Conservation (phyloP, 2,113 vertebrate genomes). For the Crotophaga sulcirostris region DNA sequence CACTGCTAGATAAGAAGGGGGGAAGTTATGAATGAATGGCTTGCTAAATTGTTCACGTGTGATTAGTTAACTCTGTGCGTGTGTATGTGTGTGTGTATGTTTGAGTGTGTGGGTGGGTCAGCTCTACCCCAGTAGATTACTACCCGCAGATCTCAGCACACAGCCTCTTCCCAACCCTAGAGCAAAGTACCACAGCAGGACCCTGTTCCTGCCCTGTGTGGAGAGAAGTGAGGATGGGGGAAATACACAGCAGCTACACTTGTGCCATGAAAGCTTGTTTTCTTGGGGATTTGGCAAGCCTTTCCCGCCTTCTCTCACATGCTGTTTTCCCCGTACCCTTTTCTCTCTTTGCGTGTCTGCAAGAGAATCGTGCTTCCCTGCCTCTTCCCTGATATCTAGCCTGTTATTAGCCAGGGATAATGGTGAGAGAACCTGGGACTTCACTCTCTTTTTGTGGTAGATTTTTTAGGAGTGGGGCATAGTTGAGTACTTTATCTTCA, state of each 20-base stretch:
- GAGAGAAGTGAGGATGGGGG: background rate
- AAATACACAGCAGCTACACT: background rate
- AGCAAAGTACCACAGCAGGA: conserved; percentile 12
- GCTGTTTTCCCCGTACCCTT: background rate
- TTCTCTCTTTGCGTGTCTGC: background rate
- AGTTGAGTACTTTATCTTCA: background rate
- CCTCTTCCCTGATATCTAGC: background rate
- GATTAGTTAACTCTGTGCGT: conserved; percentile 43
- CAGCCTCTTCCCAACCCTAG: background rate
- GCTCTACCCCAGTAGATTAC: background rate
- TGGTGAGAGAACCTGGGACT: conserved; percentile 1
- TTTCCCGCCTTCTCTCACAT: background rate
- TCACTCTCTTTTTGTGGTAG: background rate
- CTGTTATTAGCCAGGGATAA: background rate
- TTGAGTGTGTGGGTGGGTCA: conserved; percentile 6
- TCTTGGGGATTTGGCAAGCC: background rate
- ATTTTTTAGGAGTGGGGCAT: background rate
- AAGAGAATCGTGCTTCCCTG: background rate
- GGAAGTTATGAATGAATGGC: conserved; percentile 78
- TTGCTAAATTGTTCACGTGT: conserved; percentile 60
- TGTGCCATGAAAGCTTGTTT: background rate
- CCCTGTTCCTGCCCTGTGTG: background rate
- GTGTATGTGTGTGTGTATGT: background rate
- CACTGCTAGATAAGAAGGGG: conserved; percentile 55
- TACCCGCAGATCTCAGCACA: background rate